phyloP scores from a whole-genome alignment of 2,113 vertebrate species.

The Neomonachus schauinslandi region DNA sequence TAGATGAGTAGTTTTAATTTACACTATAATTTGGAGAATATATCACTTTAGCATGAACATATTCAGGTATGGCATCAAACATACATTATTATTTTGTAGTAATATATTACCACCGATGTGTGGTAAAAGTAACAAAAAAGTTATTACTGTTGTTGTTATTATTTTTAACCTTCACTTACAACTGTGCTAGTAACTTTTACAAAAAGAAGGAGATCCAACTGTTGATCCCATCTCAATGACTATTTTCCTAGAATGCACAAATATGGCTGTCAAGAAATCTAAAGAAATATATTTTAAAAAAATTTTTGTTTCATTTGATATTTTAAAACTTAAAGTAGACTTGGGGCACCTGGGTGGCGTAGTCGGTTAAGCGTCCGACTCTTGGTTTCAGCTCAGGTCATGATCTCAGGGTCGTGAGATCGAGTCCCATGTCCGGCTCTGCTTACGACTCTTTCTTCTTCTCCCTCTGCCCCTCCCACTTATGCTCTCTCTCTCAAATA shows the following conservation, averaged over 20 bases:
- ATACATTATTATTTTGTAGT: not conserved
- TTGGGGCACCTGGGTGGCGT: not conserved
- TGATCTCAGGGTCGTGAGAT: not conserved
- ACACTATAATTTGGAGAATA: not conserved
- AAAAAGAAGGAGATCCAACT: not conserved
- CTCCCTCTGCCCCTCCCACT: not conserved
- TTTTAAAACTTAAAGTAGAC: slow-evolving; percentile 47
- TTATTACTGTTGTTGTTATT: not conserved
- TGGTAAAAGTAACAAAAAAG: not conserved
- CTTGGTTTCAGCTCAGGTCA: not conserved
- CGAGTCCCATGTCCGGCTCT: not conserved
- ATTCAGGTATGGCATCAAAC: not conserved
- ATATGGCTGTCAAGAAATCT: slow-evolving; percentile 30
- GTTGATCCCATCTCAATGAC: not conserved
- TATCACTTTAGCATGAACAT: slow-evolving; percentile 32
- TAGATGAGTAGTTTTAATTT: not conserved
- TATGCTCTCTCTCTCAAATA: not conserved
- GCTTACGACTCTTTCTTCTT: not conserved
- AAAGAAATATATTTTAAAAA: not conserved
- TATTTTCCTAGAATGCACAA: slow-evolving; percentile 30
- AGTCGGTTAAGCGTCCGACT: not conserved
- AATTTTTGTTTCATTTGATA: slow-evolving; percentile 22
- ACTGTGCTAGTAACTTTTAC: not conserved
- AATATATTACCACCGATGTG: not conserved
- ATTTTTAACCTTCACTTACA: slow-evolving; percentile 20